Base-by-base conservation (phyloP, 2,113 vertebrate genomes). In the Neopipo cinnamomea region DNA sequence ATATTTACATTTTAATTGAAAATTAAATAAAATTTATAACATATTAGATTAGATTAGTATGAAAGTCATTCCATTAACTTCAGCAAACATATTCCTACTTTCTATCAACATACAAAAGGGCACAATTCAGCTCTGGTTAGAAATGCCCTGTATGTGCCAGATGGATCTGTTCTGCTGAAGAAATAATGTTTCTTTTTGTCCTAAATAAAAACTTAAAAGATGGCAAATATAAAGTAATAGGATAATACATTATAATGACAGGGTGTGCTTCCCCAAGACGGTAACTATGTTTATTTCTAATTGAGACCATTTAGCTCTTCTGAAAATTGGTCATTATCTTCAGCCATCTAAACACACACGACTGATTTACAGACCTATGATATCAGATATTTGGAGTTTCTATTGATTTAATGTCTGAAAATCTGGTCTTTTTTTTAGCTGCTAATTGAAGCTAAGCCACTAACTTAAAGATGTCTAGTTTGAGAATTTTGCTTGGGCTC, bases 361-460 rank as follows among this genome's bases (percentile, higher is more conserved):
- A 49, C 46, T 80, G 67, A 61, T 91, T 94, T 93, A 46, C 59
- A 82, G 67, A 83, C 20, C 33, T 85, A 25, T 67, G 82, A 83
- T 83, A 85, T 79, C 73, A 88, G 62, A 28, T 53, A 85, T 85
- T 46, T 73, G 53, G 28, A 90, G n/a, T 83, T 96, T 55, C 85
- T 88, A 90, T 94, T 90, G 94, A 96, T 96, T 96, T 93, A 4
- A 33, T 55, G 75, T 77, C 93, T 91, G 67, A 91, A 95, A 93
- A 62, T 55, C 25, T 14, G 41, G 8, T 33, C 14, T 65, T 59
- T 73, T 75, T 78, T 75, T 96, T 67, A 88, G 33, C 46, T 85
- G 42, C 35, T 96, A 93, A 91, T 33, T 90, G 63, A 88, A 90
- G 37, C 10, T 63, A 76, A 83, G 35, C 14, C 67, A 76, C 46